Evolutionary conservation across 2,888 invertebrate genomes (phyloP).

Genomic region (Leistus spinibarbis): DNA sequence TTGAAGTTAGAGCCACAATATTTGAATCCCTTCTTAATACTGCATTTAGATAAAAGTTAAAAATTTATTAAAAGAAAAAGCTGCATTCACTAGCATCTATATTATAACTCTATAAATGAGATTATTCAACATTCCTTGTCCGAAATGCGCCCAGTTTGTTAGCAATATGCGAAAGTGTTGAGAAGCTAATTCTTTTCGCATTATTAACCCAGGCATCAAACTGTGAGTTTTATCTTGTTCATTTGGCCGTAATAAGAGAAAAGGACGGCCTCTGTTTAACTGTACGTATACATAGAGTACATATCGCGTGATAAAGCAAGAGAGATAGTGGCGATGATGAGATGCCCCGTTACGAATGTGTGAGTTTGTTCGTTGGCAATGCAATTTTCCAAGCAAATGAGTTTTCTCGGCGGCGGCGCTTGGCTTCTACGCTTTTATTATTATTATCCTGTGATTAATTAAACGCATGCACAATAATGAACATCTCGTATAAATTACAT

Average conservation of each 20-base stretch:
- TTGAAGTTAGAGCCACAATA: too few relatives aligned
- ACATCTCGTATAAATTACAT: conserved; percentile 34
- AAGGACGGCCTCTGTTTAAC: not conserved
- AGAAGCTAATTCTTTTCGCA: conserved; percentile 29
- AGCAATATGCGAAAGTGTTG: conserved; percentile 19
- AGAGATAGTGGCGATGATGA: not conserved
- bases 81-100: too few relatives aligned
- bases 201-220: conserved; percentile 33
- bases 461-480: conserved; percentile 29
- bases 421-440: not conserved
- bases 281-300: not conserved
- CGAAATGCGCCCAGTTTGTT: not conserved
- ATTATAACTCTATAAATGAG: not conserved
- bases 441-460: not conserved
- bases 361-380: not conserved
- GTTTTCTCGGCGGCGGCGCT: not conserved
- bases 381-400: not conserved
- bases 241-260: conserved; percentile 9
- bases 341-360: not conserved
- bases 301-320: too few relatives aligned
- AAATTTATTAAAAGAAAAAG: too few relatives aligned
- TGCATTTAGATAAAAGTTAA: too few relatives aligned
- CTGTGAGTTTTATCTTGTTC: conserved; percentile 30
- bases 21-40: too few relatives aligned
- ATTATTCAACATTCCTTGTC: not conserved